These are phyloP conservation scores for Protonibea diacanthus DNA, from an alignment of 2,797 vertebrate genomes.

Conservation along the genomic window DNA sequence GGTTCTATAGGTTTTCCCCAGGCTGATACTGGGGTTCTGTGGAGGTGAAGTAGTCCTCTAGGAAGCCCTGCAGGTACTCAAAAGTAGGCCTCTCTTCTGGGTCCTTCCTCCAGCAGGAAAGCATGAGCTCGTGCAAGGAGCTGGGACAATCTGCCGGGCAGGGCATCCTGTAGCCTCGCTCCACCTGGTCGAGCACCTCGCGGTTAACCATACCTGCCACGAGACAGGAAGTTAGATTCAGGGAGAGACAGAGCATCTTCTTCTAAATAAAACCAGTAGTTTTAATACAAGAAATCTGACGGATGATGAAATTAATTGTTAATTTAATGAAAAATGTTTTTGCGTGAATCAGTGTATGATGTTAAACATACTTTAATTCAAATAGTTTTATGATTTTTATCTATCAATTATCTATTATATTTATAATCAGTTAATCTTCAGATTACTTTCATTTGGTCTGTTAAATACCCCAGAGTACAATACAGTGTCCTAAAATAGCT, in stretches of 20 bases:
- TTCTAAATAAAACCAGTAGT: background rate
- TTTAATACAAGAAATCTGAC: background rate
- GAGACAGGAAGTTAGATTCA: conserved; percentile 7
- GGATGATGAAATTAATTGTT: background rate
- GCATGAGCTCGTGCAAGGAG: conserved; percentile 97
- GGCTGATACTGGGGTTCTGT: conserved; percentile 99
- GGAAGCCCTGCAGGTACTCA: conserved; percentile 97
- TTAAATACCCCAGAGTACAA: background rate
- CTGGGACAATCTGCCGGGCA: conserved; percentile 94
- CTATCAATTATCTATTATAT: background rate
- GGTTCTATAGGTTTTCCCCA: conserved; percentile 95
- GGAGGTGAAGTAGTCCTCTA: conserved; percentile 99
- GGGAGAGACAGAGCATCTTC: background rate
- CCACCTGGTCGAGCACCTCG: conserved; percentile 97
- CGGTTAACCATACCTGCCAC: conserved; percentile 95
- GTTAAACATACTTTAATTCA: background rate
- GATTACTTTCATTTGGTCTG: background rate
- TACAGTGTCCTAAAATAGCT: background rate
- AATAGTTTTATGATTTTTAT: background rate
- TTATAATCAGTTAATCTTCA: background rate
- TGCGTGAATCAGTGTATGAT: background rate
- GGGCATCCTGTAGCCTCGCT: conserved; percentile 97
- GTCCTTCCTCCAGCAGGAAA: conserved; percentile 96
- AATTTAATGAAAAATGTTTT: background rate
- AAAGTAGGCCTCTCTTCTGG: conserved; percentile 97